phyloP scores from a whole-genome alignment of 2,113 vertebrate species.

The Ellobius talpinus region DNA sequence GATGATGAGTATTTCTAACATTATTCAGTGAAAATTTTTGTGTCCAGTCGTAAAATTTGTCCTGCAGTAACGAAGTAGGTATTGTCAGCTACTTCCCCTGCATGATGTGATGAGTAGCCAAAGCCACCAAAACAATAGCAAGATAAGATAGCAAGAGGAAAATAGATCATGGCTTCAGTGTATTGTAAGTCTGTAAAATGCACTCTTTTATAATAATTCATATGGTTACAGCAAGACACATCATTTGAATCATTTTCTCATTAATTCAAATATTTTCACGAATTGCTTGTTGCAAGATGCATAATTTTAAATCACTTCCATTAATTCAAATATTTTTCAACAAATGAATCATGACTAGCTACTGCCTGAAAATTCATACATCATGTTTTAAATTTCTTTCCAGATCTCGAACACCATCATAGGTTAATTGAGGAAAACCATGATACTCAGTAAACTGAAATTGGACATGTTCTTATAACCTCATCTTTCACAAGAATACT shows the following conservation, averaged over 20 bases:
- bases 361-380: not conserved
- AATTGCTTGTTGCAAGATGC: not conserved
- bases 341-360: not conserved
- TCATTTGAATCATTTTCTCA: not conserved
- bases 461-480: not conserved
- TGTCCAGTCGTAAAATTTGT: not conserved
- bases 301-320: not conserved
- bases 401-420: not conserved
- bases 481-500: no score
- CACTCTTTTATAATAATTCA: not conserved
- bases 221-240: not conserved
- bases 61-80: not conserved
- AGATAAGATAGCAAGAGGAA: not conserved
- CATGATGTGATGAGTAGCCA: not conserved
- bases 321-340: not conserved
- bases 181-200: constrained; percentile 7
- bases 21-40: not conserved
- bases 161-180: not conserved
- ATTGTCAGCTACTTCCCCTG: constrained; percentile 19
- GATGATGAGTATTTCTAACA: not conserved
- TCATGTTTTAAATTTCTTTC: not conserved
- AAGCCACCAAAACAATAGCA: constrained; percentile 32
- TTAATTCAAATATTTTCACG: not conserved
- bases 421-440: not conserved
- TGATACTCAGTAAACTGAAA: not conserved